Base-by-base conservation (phyloP, 64 coral and sea anemone species). In the Montipora capricornis region DNA sequence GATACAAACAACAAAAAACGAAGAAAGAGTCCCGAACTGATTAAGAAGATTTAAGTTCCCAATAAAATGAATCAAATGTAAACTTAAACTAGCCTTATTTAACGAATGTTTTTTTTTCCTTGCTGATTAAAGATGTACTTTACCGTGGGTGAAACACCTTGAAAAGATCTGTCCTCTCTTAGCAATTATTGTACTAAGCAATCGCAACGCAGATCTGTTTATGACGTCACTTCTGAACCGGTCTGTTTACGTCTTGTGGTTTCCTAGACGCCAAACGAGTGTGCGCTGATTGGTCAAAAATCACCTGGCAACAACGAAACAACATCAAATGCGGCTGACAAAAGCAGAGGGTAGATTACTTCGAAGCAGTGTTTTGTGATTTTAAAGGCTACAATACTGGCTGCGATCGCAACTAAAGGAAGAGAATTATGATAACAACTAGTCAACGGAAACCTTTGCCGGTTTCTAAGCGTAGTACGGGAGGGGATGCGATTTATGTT, bases 321-420 rank as follows among this genome's bases (percentile, higher is more conserved):
- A 99, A 86, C 94, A 96, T 92, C 94, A 93, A 89, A 88, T 94
- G 95, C 95, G 98, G 95, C 98, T 96, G 92, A 99, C 91, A 95
- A 98, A 98, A 98, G 82, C 52, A 79, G 48, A 75, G 48, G 62
- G 79, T 64, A 49, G 46, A 68, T 64, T 61, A 88, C 82, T 77
- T 78, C 22, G 52, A 58, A 80, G 46, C 44, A 58, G 61, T 44
- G 68, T 84, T 77, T 83, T 90, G 75, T 16, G 68, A 95, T 88
- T 68, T 79, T 89, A 81, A 84, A 95, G 87, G 87, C 55, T 73
- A 22, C 53, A 75, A 81, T 92, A 86, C 91, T 92, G 67, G 69
- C 69, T 57, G 14, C 81, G 76, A 81, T 96, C 68, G 50, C 57
- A 77, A 78, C 88, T 79, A 71, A 29, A 19, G 82, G 80, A 90